Conservation (phyloP, 2,113 vertebrate species). For the Ursus arctos region DNA sequence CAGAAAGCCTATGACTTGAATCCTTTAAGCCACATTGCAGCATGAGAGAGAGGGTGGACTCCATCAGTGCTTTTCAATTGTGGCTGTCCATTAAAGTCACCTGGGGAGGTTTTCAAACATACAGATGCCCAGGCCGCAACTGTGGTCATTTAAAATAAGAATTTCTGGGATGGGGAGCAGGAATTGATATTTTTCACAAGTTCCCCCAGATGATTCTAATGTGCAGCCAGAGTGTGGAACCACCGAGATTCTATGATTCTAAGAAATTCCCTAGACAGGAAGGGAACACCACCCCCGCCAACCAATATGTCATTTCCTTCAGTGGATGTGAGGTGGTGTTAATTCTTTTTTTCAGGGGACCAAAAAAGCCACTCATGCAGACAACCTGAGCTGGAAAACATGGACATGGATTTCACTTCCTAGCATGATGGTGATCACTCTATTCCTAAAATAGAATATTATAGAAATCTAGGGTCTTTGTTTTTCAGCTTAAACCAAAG, state of each 20-base stretch:
- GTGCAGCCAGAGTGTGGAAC: background rate
- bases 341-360: background rate
- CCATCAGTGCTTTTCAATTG: background rate
- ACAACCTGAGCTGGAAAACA: background rate
- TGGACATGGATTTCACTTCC: background rate
- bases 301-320: background rate
- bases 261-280: background rate
- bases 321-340: background rate
- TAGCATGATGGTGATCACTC: background rate
- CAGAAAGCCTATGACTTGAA: background rate
- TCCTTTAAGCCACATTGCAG: background rate
- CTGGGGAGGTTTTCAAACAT: background rate
- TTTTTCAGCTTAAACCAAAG: constrained; percentile 68
- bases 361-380: background rate
- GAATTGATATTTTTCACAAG: background rate
- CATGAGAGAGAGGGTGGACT: background rate
- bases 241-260: background rate
- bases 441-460: background rate
- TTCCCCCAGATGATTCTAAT: background rate
- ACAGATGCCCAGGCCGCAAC: background rate
- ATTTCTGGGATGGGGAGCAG: background rate
- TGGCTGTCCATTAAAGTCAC: background rate
- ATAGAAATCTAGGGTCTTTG: constrained; percentile 23
- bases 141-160: background rate
- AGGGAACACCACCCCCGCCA: background rate